These are phyloP conservation scores for Drosophila neocordata DNA, from an alignment of 1,140 invertebrate species.

Conservation along the genomic window DNA sequence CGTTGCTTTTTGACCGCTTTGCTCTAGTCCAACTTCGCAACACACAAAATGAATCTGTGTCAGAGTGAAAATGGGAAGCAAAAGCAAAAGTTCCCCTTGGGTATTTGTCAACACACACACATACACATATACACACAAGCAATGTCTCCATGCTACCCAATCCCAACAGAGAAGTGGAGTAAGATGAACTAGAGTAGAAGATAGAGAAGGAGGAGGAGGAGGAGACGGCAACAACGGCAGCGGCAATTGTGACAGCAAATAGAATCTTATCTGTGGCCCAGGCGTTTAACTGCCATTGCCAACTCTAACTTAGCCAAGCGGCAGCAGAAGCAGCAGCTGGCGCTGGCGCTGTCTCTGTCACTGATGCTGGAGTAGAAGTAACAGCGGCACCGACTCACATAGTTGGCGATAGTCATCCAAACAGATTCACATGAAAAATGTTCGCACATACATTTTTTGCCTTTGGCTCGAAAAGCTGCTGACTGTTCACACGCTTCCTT, in stretches of 20 bases:
- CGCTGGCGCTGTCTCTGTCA: background rate
- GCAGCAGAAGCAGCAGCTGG: slow-evolving; percentile 6
- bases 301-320: slow-evolving; percentile 20
- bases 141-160: background rate
- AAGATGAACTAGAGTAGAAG: background rate
- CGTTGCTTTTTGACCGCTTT: slow-evolving; percentile 25
- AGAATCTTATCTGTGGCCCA: slow-evolving; percentile 69
- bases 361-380: background rate
- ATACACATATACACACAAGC: slow-evolving; percentile 21
- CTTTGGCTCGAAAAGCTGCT: slow-evolving; percentile 57
- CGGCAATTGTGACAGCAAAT: slow-evolving; percentile 54
- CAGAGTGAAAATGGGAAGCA: slow-evolving; percentile 36
- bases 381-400: slow-evolving; percentile 13
- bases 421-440: slow-evolving; percentile 69
- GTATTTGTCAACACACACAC: slow-evolving; percentile 60
- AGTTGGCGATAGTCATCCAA: slow-evolving; percentile 35
- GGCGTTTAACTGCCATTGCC: slow-evolving; percentile 50
- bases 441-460: slow-evolving; percentile 62
- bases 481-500: slow-evolving; percentile 62
- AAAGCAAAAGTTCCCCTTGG: slow-evolving; percentile 43
- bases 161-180: background rate
- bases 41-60: slow-evolving; percentile 28
- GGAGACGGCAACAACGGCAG: background rate
- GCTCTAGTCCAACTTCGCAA: slow-evolving; percentile 12
- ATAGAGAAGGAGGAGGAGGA: background rate